Conservation (phyloP, 2,113 vertebrate species). For the Micronisus gabar region DNA sequence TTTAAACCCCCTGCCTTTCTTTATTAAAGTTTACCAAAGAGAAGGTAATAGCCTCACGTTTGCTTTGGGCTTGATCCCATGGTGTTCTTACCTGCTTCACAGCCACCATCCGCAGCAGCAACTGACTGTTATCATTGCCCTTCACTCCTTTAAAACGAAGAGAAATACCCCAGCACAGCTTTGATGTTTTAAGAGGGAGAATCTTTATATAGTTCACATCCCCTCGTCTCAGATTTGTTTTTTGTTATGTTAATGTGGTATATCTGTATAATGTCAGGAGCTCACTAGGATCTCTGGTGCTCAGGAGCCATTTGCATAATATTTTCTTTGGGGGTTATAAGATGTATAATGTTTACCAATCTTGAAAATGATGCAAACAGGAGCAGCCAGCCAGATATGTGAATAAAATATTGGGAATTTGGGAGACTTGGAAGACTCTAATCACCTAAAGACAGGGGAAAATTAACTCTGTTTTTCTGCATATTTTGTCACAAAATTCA, state of each 20-base stretch:
- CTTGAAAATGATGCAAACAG: neutral
- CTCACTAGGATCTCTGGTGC: neutral
- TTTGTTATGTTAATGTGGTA: slow-evolving; percentile 6
- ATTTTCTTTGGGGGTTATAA: neutral
- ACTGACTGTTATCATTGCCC: neutral
- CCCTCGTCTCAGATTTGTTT: neutral
- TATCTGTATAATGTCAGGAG: slow-evolving; percentile 10
- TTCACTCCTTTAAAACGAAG: neutral
- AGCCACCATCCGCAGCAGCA: neutral
- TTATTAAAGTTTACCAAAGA: neutral
- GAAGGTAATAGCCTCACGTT: neutral
- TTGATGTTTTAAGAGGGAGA: neutral
- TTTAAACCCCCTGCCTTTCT: neutral
- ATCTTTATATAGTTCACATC: neutral
- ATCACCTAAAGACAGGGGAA: neutral
- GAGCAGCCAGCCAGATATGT: neutral
- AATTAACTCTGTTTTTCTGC: neutral
- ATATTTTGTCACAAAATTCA: neutral
- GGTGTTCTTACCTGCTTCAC: neutral
- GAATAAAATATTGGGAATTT: neutral
- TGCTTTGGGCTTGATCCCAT: neutral
- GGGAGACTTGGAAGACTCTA: neutral
- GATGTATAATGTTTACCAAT: neutral
- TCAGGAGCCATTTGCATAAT: slow-evolving; percentile 15
- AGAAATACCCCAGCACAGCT: neutral